phyloP scores from a whole-genome alignment of 1,140 invertebrate genomes.

The Anagrus nilaparvatae region DNA sequence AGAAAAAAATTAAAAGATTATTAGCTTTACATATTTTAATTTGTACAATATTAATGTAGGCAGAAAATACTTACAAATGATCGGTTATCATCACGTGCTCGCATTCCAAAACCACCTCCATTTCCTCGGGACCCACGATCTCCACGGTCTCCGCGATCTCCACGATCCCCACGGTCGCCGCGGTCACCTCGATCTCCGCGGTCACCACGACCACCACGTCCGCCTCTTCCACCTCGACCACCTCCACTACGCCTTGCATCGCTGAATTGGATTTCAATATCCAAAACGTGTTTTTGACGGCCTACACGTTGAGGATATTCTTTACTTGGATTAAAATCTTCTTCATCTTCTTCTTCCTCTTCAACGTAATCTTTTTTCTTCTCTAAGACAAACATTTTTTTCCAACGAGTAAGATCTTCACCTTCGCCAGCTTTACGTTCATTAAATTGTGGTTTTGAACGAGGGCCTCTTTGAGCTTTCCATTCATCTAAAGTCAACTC shows the following conservation, averaged over 20 bases:
- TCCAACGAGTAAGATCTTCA: conserved; percentile 83
- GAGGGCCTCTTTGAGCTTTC: conserved; percentile 62
- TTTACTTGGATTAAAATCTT: conserved; percentile 59
- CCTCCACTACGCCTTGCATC: conserved; percentile 64
- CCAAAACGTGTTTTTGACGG: conserved; percentile 74
- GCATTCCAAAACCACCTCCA: too few relatives aligned
- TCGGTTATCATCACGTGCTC: too few relatives aligned
- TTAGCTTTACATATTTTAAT: neutral
- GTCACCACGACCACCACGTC: conserved; percentile 43
- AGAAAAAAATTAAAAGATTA: conserved; percentile 10
- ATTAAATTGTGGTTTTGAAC: conserved; percentile 76
- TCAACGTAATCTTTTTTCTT: conserved; percentile 66
- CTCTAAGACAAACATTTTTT: conserved; percentile 78
- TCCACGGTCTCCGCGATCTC: conserved; percentile 26
- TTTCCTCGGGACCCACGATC: too few relatives aligned
- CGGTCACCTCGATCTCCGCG: conserved; percentile 32
- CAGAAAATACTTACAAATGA: conserved; percentile 25
- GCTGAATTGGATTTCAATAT: conserved; percentile 83
- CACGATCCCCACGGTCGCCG: conserved; percentile 32
- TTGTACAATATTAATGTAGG: conserved; percentile 2
- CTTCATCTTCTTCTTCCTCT: conserved; percentile 57
- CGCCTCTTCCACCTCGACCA: conserved; percentile 44
- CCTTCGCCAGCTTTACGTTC: conserved; percentile 86
- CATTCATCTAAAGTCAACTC: conserved; percentile 83
- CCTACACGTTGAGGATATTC: conserved; percentile 82